Conservation (phyloP, 2,113 vertebrate species). For the Vombatus ursinus region DNA sequence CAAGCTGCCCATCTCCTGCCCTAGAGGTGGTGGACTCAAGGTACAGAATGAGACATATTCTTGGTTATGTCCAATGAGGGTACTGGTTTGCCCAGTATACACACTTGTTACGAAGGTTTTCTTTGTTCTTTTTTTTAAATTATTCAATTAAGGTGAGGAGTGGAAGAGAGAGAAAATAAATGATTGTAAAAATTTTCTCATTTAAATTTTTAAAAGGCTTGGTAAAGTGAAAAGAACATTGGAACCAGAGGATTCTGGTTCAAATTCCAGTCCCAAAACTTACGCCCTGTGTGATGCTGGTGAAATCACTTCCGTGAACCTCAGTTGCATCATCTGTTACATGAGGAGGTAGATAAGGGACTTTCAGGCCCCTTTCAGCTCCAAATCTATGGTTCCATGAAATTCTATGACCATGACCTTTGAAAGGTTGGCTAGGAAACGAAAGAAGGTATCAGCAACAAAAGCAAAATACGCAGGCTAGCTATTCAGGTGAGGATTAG, state of each 20-base stretch:
- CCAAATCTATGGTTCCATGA: neutral
- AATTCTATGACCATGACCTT: slow-evolving; percentile 22
- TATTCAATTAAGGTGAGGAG: neutral
- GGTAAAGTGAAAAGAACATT: neutral
- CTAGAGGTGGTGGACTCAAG: neutral
- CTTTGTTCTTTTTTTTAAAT: neutral
- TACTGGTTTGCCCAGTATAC: neutral
- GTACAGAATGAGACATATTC: neutral
- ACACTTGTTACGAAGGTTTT: neutral
- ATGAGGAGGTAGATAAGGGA: neutral
- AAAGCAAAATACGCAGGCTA: slow-evolving; percentile 56
- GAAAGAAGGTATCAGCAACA: slow-evolving; percentile 21
- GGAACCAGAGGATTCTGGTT: neutral
- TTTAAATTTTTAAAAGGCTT: neutral
- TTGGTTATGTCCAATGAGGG: neutral
- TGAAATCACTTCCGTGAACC: neutral
- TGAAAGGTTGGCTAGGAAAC: slow-evolving; percentile 55
- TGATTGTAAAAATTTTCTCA: neutral
- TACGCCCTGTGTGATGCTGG: neutral
- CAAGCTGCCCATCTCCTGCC: neutral
- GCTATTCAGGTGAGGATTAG: neutral
- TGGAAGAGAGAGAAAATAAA: neutral
- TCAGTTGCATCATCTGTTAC: neutral
- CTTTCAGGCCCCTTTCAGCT: neutral
- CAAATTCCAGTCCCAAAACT: neutral